Base-by-base conservation (phyloP, 2,888 invertebrate genomes). In the Zeuzera pyrina region DNA sequence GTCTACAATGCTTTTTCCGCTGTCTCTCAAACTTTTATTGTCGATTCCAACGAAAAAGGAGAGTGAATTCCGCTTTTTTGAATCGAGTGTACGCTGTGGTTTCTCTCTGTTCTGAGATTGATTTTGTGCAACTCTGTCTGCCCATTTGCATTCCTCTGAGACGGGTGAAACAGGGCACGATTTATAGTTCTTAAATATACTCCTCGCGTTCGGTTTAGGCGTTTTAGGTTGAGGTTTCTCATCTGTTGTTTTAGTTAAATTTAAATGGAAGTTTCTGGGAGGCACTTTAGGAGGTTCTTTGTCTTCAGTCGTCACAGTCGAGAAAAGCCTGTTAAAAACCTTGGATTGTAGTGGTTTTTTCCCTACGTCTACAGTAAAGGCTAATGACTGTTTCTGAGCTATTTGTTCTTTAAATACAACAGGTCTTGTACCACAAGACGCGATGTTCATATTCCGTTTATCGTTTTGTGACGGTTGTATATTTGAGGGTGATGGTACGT, bases 121-220 rank as follows among this genome's bases (percentile, higher is more conserved):
- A 3, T 44, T 73, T 58, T 47, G 69, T 1, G 70, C 64, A 16
- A 62, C 70, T 50, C 81, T 77, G 35, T 85, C 85, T 1, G 81
- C 72, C 88, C 88, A 88, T 56, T 89, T 89, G 21, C 89, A 85
- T 54, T 93, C 92, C 55, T 93, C 93, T 31, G 89, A 91, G 0
- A 93, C 92, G 0, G 93, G 93, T 0, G 92, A 92, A 0, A 93
- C 92, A 0, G 93, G 93, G 44, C 93, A 88, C 3, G 92, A 92
- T 50, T 92, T 91, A 42, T 91, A 88, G 46, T 88, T 87, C 44
- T 88, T 88, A 28, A 88, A 77, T 33, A 88, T 88, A 47, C 88
- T 87, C 8, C 84, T 61, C 6, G 72, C 59, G 15, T 68, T 76
- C 0, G 78, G 64, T 43, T 83, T 83, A 0, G 62, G 50, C 0